Conservation (phyloP, 2,113 vertebrate species). For the Eublepharis macularius region DNA sequence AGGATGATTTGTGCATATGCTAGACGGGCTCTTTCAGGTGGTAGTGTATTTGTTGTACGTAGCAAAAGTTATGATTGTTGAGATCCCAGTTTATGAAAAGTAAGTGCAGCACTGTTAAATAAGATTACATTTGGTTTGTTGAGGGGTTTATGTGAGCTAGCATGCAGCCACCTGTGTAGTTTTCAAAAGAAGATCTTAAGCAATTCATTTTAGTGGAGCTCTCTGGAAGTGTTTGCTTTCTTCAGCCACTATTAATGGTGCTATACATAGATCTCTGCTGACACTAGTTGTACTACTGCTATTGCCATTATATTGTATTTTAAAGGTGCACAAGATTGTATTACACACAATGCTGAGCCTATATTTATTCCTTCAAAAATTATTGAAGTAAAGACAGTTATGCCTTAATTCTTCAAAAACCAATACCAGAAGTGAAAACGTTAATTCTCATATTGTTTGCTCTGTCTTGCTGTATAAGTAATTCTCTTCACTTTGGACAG, state of each 20-base stretch:
- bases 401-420: not conserved
- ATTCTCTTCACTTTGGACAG: not conserved
- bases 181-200: not conserved
- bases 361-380: not conserved
- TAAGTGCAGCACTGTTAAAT: not conserved
- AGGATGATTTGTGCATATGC: not conserved
- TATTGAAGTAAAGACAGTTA: not conserved
- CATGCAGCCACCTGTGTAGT: not conserved
- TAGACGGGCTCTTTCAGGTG: not conserved
- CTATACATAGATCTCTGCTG: constrained; percentile 25
- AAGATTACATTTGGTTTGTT: not conserved
- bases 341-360: not conserved
- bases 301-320: constrained; percentile 14
- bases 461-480: not conserved
- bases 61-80: not conserved
- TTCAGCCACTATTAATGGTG: not conserved
- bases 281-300: not conserved
- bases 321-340: not conserved
- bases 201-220: not conserved
- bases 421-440: not conserved
- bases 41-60: not conserved
- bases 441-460: not conserved
- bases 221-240: not conserved
- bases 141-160: not conserved
- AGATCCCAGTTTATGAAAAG: not conserved